A percentile compares a stretch with the other conserved stretches of the same genome.
Conservation (phyloP, 2,113 vertebrate genomes). For the Hemibagrus wyckioides region DNA sequence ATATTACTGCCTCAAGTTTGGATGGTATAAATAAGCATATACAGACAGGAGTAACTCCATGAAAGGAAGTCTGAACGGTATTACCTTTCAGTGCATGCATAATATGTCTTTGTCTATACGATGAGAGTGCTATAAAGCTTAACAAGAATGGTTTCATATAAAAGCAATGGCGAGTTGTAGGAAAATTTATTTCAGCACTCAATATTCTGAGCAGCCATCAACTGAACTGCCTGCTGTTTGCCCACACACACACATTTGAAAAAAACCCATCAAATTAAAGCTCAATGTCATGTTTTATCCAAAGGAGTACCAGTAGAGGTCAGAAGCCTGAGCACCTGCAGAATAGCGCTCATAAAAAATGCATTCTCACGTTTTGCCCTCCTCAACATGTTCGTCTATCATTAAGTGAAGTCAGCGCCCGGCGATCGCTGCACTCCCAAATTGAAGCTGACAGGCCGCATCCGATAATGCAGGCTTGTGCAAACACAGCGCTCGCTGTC, state of each 20-base stretch:
- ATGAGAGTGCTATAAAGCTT: not conserved
- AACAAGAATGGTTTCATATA: not conserved
- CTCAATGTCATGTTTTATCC: constrained; percentile 34
- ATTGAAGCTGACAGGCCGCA: constrained; percentile 33
- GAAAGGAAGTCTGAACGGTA: not conserved
- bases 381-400: constrained; percentile 29
- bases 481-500: constrained; percentile 12
- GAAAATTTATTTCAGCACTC: not conserved
- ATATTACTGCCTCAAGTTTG: not conserved
- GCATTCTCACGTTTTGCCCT: constrained; percentile 44
- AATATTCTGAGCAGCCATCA: not conserved
- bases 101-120: not conserved
- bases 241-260: not conserved
- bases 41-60: not conserved
- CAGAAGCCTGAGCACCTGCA: not conserved
- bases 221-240: not conserved
- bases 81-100: not conserved
- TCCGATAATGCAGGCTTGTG: constrained; percentile 18
- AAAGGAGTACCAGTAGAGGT: constrained; percentile 19
- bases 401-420: constrained; percentile 41
- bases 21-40: not conserved
- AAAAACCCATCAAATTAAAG: not conserved
- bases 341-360: constrained; percentile 44
- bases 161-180: not conserved
- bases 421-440: constrained; percentile 7